Evolutionary conservation across 2,113 vertebrate genomes (phyloP).

Genomic region (Gopherus evgoodei): DNA sequence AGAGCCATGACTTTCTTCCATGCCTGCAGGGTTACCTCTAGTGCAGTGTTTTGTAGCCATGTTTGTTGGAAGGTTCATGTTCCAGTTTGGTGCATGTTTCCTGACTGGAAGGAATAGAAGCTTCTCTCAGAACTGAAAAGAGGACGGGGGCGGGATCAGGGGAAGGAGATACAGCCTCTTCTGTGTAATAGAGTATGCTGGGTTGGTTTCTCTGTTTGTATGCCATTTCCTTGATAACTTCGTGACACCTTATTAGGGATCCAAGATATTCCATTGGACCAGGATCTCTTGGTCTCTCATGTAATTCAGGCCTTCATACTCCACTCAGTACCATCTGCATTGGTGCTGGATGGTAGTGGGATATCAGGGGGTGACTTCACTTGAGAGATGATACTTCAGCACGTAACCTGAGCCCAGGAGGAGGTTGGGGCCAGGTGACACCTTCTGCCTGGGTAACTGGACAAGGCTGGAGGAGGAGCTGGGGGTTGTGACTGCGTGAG

Average conservation of each 20-base stretch:
- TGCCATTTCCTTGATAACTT: background rate
- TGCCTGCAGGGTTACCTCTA: background rate
- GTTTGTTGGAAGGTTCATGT: background rate
- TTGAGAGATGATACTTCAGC: too few relatives aligned
- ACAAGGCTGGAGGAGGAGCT: too few relatives aligned
- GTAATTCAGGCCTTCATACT: background rate
- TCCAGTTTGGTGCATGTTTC: background rate
- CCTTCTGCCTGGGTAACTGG: too few relatives aligned
- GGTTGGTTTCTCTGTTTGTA: background rate
- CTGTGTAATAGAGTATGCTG: background rate
- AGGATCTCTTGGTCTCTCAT: background rate
- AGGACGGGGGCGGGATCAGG: background rate
- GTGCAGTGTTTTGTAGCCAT: background rate
- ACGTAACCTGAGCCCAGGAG: too few relatives aligned
- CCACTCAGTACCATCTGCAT: background rate
- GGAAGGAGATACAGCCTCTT: background rate
- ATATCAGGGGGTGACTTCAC: too few relatives aligned
- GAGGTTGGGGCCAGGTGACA: too few relatives aligned
- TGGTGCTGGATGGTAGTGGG: too few relatives aligned
- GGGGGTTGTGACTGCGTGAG: too few relatives aligned
- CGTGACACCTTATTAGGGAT: background rate
- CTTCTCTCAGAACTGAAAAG: background rate
- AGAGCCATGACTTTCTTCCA: background rate
- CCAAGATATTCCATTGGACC: background rate
- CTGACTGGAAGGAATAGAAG: background rate